Percentiles rank a stretch among this genome's conserved stretches.
Evolutionary conservation across 2,797 vertebrate species (phyloP).

Genomic region (Thamnophis elegans): DNA sequence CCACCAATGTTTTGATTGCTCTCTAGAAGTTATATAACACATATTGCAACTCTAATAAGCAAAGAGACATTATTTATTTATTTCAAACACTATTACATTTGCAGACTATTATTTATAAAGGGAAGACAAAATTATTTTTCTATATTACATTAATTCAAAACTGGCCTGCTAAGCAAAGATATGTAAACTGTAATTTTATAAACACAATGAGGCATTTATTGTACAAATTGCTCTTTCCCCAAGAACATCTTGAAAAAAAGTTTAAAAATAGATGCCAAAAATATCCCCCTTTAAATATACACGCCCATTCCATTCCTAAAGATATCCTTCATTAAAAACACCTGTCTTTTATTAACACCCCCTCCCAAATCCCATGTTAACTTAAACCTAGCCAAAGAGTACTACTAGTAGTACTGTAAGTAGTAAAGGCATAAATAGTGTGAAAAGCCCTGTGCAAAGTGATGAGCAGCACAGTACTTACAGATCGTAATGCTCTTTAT

Average conservation of each 20-base stretch:
- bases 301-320: constrained; percentile 60
- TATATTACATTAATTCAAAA: constrained; percentile 70
- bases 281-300: constrained; percentile 71
- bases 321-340: constrained; percentile 44
- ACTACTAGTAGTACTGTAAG: constrained; percentile 66
- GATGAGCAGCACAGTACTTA: constrained; percentile 51
- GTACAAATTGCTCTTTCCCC: constrained; percentile 62
- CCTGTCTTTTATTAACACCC: constrained; percentile 24
- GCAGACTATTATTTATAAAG: constrained; percentile 63
- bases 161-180: constrained; percentile 65
- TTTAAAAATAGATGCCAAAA: constrained; percentile 73
- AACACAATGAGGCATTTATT: constrained; percentile 56
- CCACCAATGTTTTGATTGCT: not conserved
- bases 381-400: constrained; percentile 55
- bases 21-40: constrained; percentile 31
- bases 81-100: constrained; percentile 68
- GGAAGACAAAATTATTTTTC: constrained; percentile 64
- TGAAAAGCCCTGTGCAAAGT: constrained; percentile 64
- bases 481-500: constrained; percentile 52
- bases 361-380: constrained; percentile 46
- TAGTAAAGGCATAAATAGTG: constrained; percentile 62
- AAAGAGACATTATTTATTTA: constrained; percentile 66
- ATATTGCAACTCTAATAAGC: constrained; percentile 46
- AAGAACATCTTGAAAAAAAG: constrained; percentile 63
- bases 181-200: constrained; percentile 53